These are phyloP conservation scores for Leptinotarsa rubiginosa DNA, from an alignment of 2,888 invertebrate genomes.

Conservation along the genomic window DNA sequence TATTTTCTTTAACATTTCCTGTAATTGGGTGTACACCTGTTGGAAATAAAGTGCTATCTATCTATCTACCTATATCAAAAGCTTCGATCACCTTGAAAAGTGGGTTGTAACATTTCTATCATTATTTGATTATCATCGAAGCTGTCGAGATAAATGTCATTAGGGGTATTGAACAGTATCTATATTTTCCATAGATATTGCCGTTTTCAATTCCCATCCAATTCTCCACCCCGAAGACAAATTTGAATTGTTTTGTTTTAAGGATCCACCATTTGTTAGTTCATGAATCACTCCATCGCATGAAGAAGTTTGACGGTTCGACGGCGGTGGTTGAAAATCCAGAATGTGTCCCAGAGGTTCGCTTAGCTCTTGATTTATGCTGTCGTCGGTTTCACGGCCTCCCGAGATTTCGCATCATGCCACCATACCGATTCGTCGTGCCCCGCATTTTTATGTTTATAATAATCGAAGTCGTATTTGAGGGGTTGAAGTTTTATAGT, in stretches of 20 bases:
- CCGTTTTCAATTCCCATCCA: no score
- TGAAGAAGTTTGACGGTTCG: conserved; percentile 29
- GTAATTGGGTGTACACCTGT: no score
- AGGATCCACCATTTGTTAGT: conserved; percentile 56
- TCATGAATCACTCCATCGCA: conserved; percentile 56
- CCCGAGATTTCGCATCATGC: conserved; percentile 44
- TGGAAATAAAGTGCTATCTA: no score
- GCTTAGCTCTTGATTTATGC: conserved; percentile 59
- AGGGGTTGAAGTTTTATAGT: conserved; percentile 35
- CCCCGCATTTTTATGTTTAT: conserved; percentile 41
- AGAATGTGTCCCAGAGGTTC: conserved; percentile 59
- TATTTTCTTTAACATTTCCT: no score
- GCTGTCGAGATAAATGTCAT: no score
- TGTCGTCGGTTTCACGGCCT: conserved; percentile 41
- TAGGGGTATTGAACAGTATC: no score
- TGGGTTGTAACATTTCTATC: no score
- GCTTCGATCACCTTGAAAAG: no score
- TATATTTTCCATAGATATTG: not conserved
- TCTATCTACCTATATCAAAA: no score
- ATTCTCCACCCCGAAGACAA: conserved; percentile 35
- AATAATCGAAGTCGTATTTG: conserved; percentile 40
- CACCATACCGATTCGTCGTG: conserved; percentile 41
- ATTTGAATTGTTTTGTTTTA: conserved; percentile 48
- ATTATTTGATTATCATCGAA: no score
- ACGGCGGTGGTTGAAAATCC: conserved; percentile 37